phyloP scores from a whole-genome alignment of 2,797 vertebrate species.

The Acanthornis magna region DNA sequence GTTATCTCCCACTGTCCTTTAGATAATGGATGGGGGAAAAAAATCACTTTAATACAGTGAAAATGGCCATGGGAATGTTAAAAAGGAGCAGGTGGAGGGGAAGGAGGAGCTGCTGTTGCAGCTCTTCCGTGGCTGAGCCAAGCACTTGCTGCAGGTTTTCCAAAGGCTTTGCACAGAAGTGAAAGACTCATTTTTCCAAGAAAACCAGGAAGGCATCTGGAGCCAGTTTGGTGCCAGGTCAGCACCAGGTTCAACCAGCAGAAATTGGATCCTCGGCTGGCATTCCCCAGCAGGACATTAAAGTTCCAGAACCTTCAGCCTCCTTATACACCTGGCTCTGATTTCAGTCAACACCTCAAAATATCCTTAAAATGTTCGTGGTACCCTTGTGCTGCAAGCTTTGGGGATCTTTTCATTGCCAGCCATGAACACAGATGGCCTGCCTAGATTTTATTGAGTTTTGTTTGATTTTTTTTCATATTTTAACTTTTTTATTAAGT shows the following conservation, averaged over 20 bases:
- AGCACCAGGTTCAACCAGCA: rapidly evolving
- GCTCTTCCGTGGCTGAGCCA: background rate
- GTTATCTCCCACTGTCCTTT: background rate
- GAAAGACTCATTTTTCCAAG: background rate
- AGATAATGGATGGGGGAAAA: rapidly evolving
- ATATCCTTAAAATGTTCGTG: rapidly evolving
- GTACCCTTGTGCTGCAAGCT: background rate
- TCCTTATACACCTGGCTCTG: background rate
- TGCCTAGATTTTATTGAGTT: background rate
- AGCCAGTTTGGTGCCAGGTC: background rate
- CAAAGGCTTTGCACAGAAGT: background rate
- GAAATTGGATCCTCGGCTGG: rapidly evolving
- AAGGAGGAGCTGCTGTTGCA: background rate
- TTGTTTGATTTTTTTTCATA: too few relatives aligned
- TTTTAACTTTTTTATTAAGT: background rate
- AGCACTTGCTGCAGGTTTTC: background rate
- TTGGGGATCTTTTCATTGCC: background rate
- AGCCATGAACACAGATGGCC: background rate
- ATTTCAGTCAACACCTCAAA: background rate
- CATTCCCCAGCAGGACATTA: too few relatives aligned
- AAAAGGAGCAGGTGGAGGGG: background rate
- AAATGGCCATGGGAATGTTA: rapidly evolving
- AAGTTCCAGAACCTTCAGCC: background rate
- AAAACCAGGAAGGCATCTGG: rapidly evolving
- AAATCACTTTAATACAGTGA: background rate